These are phyloP conservation scores for Chrysotoxum bicinctum DNA, from an alignment of 2,888 invertebrate genomes.

Conservation along the genomic window DNA sequence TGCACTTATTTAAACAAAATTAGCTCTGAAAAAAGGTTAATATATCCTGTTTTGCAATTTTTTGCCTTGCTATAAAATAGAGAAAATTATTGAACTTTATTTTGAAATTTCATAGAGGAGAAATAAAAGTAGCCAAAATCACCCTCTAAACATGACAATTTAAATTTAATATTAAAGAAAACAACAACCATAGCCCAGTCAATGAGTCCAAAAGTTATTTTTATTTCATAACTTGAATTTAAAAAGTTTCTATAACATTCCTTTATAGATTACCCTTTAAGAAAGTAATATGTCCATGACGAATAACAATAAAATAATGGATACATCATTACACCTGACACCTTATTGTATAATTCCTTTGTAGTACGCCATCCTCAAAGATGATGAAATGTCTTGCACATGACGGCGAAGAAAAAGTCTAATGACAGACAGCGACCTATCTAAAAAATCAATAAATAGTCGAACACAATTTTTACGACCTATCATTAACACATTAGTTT, in stretches of 20 bases:
- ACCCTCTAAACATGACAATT: too few species aligned
- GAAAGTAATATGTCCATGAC: neutral
- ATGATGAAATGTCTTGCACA: constrained; percentile 15
- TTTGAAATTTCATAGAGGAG: too few species aligned
- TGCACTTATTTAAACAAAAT: too few species aligned
- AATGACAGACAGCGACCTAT: neutral
- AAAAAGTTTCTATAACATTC: neutral
- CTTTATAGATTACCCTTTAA: neutral
- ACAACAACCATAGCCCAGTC: too few species aligned
- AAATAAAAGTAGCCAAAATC: too few species aligned
- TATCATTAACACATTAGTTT: constrained; percentile 63
- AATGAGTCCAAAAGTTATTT: too few species aligned
- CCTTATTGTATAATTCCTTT: neutral
- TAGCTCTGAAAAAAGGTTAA: too few species aligned
- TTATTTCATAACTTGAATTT: too few species aligned
- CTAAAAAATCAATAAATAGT: constrained; percentile 46
- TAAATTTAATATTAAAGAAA: too few species aligned
- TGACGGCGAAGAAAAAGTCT: constrained; percentile 12
- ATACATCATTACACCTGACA: constrained; percentile 9
- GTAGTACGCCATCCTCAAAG: neutral
- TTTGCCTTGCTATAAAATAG: too few species aligned
- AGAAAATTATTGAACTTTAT: too few species aligned
- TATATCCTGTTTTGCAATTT: too few species aligned
- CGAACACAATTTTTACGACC: constrained; percentile 54
- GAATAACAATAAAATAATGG: neutral